Evolutionary conservation across 2,797 vertebrate species (phyloP).

Genomic region (Lycodopsis pacificus): DNA sequence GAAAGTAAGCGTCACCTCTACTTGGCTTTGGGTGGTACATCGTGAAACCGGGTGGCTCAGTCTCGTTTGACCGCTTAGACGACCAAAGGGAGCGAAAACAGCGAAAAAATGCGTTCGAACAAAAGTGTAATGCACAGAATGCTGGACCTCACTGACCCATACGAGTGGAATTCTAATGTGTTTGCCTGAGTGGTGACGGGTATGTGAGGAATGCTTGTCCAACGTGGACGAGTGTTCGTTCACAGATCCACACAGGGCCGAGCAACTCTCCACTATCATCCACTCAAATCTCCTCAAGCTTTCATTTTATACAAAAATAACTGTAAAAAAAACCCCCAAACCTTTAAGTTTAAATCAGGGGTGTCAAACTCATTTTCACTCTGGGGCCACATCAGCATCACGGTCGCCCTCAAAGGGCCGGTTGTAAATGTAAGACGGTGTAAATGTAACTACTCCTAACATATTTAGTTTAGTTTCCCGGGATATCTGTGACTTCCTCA

Average conservation of each 20-base stretch:
- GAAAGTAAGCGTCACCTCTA: slow-evolving; percentile 53
- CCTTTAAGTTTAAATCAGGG: slow-evolving; percentile 2
- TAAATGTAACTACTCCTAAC: too few relatives aligned
- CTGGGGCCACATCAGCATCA: too few relatives aligned
- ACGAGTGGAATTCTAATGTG: slow-evolving; percentile 29
- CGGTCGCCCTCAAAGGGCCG: too few relatives aligned
- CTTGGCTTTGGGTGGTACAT: slow-evolving; percentile 27
- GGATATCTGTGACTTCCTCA: too few relatives aligned
- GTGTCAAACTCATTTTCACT: too few relatives aligned
- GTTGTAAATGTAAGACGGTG: too few relatives aligned
- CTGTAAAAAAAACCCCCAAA: background rate
- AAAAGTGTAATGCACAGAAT: slow-evolving; percentile 11
- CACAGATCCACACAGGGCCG: slow-evolving; percentile 21
- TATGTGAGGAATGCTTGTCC: slow-evolving; percentile 61
- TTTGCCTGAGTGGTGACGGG: slow-evolving; percentile 42
- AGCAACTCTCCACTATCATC: slow-evolving; percentile 10
- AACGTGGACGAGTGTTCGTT: slow-evolving; percentile 29
- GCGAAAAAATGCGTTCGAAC: background rate
- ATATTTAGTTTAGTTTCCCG: too few relatives aligned
- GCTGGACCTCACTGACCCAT: slow-evolving; percentile 33
- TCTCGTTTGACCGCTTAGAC: background rate
- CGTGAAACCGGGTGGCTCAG: slow-evolving; percentile 8
- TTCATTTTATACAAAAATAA: background rate
- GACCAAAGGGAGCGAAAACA: background rate
- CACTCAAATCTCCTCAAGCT: background rate